phyloP scores from a whole-genome alignment of 2,888 invertebrate genomes.

The Acholoe squamosa region DNA sequence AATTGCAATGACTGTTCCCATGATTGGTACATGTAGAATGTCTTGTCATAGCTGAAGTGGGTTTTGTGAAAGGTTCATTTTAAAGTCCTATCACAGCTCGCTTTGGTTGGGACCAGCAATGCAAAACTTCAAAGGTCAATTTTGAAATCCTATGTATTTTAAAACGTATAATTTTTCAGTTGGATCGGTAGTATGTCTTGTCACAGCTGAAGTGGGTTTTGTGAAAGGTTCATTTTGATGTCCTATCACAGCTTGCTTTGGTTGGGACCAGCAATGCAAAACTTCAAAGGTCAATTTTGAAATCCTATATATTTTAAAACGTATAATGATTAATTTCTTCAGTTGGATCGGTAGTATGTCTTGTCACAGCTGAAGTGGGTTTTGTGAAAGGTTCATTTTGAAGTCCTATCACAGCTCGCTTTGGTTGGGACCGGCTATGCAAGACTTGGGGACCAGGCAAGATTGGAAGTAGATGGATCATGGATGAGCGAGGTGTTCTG shows the following conservation, averaged over 20 bases:
- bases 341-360: no score
- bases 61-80: slow-evolving; percentile 21
- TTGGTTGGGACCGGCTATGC: background rate
- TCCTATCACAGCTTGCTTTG: slow-evolving; percentile 47
- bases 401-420: slow-evolving; percentile 28
- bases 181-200: background rate
- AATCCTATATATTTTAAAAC: no score
- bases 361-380: background rate
- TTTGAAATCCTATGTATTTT: no score
- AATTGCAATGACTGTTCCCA: no score
- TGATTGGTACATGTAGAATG: no score
- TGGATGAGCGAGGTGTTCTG: no score
- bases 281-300: no score
- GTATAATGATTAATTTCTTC: no score
- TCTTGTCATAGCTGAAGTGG: background rate
- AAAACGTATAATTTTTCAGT: no score
- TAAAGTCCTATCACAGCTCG: slow-evolving; percentile 20
- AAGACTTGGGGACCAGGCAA: no score
- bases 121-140: background rate
- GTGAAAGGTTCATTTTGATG: background rate
- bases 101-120: background rate
- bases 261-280: background rate
- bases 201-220: background rate
- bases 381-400: slow-evolving; percentile 13
- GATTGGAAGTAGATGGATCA: no score